Evolutionary conservation across 2,888 invertebrate species (phyloP).

Genomic region (Lydus trimaculatus): DNA sequence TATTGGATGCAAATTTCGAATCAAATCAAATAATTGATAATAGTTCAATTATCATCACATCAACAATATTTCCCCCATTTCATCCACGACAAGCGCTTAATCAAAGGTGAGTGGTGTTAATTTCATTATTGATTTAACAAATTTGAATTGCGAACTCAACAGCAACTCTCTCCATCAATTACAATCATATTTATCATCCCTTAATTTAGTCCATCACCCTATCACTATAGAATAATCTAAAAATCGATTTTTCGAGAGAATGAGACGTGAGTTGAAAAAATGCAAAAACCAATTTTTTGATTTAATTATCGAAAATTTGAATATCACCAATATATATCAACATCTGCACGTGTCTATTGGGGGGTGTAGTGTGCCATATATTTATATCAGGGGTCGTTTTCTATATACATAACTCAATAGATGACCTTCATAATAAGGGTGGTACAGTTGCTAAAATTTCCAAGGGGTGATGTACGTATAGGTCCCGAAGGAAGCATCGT

Average conservation of each 20-base stretch:
- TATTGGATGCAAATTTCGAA: constrained; percentile 70
- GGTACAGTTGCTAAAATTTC: constrained; percentile 1
- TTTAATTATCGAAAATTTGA: constrained; percentile 20
- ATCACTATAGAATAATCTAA: no score
- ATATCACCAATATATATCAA: constrained; percentile 22
- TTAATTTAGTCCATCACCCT: no score
- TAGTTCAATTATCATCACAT: constrained; percentile 24
- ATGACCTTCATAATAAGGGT: neutral
- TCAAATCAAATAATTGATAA: constrained; percentile 42
- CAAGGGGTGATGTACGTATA: neutral
- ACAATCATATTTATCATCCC: no score
- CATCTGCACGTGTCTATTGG: constrained; percentile 17
- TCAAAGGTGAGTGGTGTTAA: constrained; percentile 46
- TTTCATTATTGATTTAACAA: neutral
- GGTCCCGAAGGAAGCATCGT: neutral
- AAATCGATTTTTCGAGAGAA: neutral
- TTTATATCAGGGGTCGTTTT: neutral
- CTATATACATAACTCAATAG: neutral
- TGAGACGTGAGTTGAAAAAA: neutral
- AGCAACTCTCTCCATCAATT: neutral
- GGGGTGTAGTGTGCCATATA: neutral
- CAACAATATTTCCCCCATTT: constrained; percentile 42
- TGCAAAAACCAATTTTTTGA: constrained; percentile 9
- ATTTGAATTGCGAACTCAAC: neutral
- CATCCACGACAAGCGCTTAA: constrained; percentile 54